These are phyloP conservation scores for Esox masquinongy DNA, from an alignment of 2,797 vertebrate genomes.

Conservation along the genomic window DNA sequence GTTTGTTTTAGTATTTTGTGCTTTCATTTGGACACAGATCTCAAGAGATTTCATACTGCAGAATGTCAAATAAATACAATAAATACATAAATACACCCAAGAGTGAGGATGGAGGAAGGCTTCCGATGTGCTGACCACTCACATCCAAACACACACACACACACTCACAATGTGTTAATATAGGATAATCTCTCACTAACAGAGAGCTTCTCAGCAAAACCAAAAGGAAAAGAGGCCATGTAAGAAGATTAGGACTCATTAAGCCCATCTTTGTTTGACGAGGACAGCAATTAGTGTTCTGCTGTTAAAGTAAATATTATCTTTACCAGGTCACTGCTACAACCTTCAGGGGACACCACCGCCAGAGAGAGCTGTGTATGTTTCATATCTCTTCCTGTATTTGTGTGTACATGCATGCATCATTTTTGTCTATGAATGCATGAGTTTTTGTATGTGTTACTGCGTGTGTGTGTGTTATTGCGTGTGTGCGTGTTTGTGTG, in stretches of 20 bases:
- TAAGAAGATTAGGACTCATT: neutral
- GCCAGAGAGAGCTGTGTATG: conserved; percentile 20
- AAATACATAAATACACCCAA: conserved; percentile 16
- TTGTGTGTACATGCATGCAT: neutral
- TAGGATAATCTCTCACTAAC: neutral
- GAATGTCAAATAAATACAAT: too few species aligned
- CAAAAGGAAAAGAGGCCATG: neutral
- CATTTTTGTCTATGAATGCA: conserved; percentile 25
- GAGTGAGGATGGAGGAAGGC: conserved; percentile 36
- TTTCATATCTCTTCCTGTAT: neutral
- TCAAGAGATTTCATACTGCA: too few species aligned
- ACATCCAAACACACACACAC: conserved; percentile 11
- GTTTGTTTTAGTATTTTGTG: too few species aligned
- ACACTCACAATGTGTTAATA: neutral
- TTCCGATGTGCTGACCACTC: conserved; percentile 40
- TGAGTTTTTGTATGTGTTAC: neutral
- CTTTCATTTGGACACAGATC: too few species aligned
- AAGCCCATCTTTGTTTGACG: conserved; percentile 30
- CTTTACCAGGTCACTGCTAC: conserved; percentile 51
- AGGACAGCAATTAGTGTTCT: conserved; percentile 46
- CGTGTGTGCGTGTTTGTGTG: too few species aligned
- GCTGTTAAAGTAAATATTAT: conserved; percentile 66
- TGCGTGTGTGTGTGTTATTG: conserved; percentile 29
- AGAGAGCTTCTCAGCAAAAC: neutral
- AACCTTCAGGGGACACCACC: conserved; percentile 47